phyloP scores from a whole-genome alignment of 2,888 invertebrate genomes.

The Drosophila birchii region DNA sequence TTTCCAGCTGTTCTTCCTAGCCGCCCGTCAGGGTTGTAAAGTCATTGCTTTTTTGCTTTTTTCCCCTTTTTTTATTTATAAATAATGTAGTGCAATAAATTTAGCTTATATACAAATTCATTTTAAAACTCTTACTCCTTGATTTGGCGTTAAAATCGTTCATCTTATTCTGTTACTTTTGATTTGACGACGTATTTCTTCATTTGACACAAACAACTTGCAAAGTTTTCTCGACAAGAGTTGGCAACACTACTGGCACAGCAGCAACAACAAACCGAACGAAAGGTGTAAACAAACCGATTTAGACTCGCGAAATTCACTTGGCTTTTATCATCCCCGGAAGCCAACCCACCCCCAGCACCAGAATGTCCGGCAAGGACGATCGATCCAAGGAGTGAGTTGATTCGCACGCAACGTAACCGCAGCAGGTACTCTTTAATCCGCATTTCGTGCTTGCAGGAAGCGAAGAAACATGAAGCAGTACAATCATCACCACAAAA shows the following conservation, averaged over 20 bases:
- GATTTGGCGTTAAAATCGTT: too few relatives aligned
- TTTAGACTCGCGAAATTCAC: conserved; percentile 13
- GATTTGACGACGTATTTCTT: not conserved
- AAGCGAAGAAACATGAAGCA: conserved; percentile 82
- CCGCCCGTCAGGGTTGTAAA: not conserved
- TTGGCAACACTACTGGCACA: conserved; percentile 5
- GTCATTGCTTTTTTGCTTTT: not conserved
- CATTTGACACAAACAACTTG: too few relatives aligned
- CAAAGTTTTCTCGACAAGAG: not conserved
- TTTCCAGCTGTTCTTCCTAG: not conserved
- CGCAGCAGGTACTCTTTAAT: not conserved
- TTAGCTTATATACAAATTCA: too few relatives aligned
- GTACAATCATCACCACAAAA: conserved; percentile 61
- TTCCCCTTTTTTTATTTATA: not conserved
- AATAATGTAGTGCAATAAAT: too few relatives aligned
- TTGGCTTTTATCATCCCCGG: conserved; percentile 13
- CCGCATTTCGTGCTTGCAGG: conserved; percentile 45
- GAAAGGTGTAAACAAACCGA: conserved; percentile 32
- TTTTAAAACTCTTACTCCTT: too few relatives aligned
- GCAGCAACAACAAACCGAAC: conserved; percentile 34
- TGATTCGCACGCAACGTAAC: conserved; percentile 23
- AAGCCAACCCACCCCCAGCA: conserved; percentile 9
- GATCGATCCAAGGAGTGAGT: conserved; percentile 83
- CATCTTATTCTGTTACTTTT: too few relatives aligned
- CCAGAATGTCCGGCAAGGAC: conserved; percentile 80